These are phyloP conservation scores for Luperina nickerlii DNA, from an alignment of 2,888 invertebrate genomes.

Conservation along the genomic window DNA sequence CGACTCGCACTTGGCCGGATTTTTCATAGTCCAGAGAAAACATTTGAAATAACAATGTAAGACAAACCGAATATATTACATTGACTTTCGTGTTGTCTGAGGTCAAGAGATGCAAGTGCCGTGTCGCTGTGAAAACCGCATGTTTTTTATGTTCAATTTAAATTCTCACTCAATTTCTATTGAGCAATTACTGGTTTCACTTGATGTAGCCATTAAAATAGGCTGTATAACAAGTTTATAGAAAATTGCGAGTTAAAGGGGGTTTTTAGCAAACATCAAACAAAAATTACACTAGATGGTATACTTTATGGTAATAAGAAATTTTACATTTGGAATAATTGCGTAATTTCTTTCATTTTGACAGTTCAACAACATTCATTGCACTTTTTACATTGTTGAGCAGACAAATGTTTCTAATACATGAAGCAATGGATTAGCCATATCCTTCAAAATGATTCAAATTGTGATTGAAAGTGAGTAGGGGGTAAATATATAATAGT, in stretches of 20 bases:
- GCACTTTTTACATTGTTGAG: too few species aligned
- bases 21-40: not conserved
- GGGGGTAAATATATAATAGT: not conserved
- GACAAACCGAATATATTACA: not conserved
- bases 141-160: conserved; percentile 37
- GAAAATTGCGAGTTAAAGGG: conserved; percentile 10
- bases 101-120: conserved; percentile 17
- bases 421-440: too few species aligned
- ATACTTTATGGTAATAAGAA: not conserved
- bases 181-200: conserved; percentile 55
- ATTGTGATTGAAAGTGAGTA: too few species aligned
- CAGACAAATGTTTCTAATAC: too few species aligned
- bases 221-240: conserved; percentile 14
- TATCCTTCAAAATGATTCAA: too few species aligned
- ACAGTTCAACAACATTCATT: too few species aligned
- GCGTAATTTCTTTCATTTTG: too few species aligned
- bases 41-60: not conserved
- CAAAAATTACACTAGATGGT: not conserved
- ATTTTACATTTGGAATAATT: too few species aligned
- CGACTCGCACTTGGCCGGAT: too few species aligned
- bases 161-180: conserved; percentile 58
- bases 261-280: not conserved
- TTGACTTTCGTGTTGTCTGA: conserved; percentile 21
- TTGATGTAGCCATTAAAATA: conserved; percentile 45
- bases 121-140: conserved; percentile 18